Conservation (phyloP, 1,140 invertebrate species). For the Mycetomoellerius zeteki region DNA sequence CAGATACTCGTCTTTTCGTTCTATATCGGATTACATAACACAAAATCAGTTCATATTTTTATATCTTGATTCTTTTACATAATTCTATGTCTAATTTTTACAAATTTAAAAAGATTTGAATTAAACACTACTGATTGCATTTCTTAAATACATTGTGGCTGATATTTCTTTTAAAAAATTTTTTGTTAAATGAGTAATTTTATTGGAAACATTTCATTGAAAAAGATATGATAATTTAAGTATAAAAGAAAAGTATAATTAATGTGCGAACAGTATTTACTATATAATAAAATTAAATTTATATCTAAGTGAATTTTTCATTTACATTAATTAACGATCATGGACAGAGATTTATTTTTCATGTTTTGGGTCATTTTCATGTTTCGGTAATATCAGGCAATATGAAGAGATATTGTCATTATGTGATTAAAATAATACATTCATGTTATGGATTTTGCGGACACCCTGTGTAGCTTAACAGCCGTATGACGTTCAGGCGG, state of each 20-base stretch:
- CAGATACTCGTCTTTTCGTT: not conserved
- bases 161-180: not conserved
- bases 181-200: not conserved
- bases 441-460: not conserved
- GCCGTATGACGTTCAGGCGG: constrained; percentile 29
- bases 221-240: not conserved
- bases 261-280: not conserved
- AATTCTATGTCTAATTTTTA: not conserved
- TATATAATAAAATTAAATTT: not conserved
- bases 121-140: not conserved
- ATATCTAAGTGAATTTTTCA: not conserved
- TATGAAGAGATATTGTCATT: not conserved
- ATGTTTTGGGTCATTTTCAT: not conserved
- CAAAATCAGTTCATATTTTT: not conserved
- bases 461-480: constrained; percentile 14
- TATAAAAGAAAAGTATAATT: not conserved
- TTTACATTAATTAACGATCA: not conserved
- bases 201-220: not conserved
- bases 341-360: not conserved
- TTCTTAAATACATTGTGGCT: not conserved
- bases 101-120: not conserved
- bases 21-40: no score
- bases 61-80: not conserved
- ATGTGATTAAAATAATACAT: constrained; percentile 6
- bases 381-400: not conserved